Evolutionary conservation across 2,888 invertebrate genomes (phyloP).

Genomic region (Perizoma flavofasciatum): DNA sequence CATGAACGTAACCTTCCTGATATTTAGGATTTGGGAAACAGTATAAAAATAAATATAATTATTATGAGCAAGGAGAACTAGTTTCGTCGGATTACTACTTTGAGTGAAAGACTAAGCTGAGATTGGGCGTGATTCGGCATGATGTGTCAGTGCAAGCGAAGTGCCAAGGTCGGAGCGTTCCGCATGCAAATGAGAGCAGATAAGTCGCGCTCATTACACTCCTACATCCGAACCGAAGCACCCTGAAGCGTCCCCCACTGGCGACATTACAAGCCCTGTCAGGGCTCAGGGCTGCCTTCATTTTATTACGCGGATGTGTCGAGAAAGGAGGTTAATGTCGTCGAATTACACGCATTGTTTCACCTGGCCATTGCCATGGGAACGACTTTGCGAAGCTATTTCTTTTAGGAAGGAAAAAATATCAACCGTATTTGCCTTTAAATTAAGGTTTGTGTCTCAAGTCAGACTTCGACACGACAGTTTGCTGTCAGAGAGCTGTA

Average conservation of each 20-base stretch:
- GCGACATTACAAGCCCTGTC: conserved; percentile 67
- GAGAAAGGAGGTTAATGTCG: conserved; percentile 76
- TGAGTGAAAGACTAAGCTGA: conserved; percentile 1
- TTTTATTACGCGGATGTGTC: conserved; percentile 75
- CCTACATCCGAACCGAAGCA: conserved; percentile 56
- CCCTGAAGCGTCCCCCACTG: conserved; percentile 56
- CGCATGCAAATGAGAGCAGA: conserved; percentile 78
- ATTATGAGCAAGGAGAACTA: conserved; percentile 5
- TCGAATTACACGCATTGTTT: conserved; percentile 76
- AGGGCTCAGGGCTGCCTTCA: conserved; percentile 67
- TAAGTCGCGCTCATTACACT: conserved; percentile 78
- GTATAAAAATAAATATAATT: conserved; percentile 1
- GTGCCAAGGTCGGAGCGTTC: conserved; percentile 78
- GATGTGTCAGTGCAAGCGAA: conserved; percentile 59
- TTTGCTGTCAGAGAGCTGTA: background rate
- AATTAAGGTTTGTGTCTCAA: conserved; percentile 18
- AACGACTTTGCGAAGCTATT: conserved; percentile 51
- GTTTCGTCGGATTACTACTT: conserved; percentile 4
- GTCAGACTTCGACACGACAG: background rate
- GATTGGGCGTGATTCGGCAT: conserved; percentile 48
- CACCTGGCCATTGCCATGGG: conserved; percentile 67
- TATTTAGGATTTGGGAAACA: background rate
- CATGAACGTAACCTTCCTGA: conserved; percentile 1
- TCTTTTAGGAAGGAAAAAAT: conserved; percentile 32
- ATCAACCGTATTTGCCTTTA: conserved; percentile 28